Conservation (phyloP, 2,888 invertebrate species). For the Aspidiotus destructor region DNA sequence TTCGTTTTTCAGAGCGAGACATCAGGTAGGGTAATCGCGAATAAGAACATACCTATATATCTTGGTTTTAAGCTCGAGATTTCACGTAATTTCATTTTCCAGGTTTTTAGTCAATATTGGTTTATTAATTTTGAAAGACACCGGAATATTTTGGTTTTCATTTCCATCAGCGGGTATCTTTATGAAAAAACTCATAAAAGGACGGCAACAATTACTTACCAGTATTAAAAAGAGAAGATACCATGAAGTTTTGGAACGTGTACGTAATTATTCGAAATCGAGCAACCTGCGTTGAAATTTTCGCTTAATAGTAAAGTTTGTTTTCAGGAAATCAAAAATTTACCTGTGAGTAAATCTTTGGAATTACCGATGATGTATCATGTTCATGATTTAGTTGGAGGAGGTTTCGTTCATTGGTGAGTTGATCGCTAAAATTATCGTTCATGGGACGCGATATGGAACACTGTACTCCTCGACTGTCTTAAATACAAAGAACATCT, state of each 20-base stretch:
- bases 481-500: too few species aligned
- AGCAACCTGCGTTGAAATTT: too few species aligned
- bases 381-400: constrained; percentile 23
- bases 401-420: constrained; percentile 18
- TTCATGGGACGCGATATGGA: not conserved
- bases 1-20: constrained; percentile 23
- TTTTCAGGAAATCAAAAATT: too few species aligned
- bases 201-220: constrained; percentile 28
- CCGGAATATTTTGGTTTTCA: constrained; percentile 34
- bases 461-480: too few species aligned
- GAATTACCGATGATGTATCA: constrained; percentile 15
- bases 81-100: constrained; percentile 3
- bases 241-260: constrained; percentile 34
- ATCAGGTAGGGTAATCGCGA: constrained; percentile 8
- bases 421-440: not conserved
- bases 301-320: too few species aligned
- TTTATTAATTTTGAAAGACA: constrained; percentile 33
- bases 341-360: constrained; percentile 6
- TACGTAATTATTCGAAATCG: constrained; percentile 9
- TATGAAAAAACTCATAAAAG: constrained; percentile 32
- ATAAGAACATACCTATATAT: not conserved
- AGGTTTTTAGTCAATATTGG: constrained; percentile 34
- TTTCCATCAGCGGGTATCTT: constrained; percentile 35
- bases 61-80: not conserved
- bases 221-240: constrained; percentile 32